These are phyloP conservation scores for Lithobius niger DNA, from an alignment of 1,140 invertebrate genomes.

Conservation along the genomic window DNA sequence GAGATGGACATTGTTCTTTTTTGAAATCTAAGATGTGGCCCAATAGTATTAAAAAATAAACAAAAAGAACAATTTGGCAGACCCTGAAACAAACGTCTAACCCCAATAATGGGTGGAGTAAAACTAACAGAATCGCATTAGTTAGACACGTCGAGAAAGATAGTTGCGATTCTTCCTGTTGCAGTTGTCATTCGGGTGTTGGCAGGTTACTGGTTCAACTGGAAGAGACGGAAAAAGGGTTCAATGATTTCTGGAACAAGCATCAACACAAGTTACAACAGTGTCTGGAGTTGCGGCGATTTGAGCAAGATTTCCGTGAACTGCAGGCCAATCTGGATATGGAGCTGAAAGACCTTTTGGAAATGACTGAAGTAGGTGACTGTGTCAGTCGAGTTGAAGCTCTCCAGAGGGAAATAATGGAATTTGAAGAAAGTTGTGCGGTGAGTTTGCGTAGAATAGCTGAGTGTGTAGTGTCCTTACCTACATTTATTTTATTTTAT, in stretches of 20 bases:
- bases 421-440: constrained; percentile 60
- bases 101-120: too few relatives aligned
- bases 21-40: too few relatives aligned
- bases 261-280: constrained; percentile 76
- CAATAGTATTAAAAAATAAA: too few relatives aligned
- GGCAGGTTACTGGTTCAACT: constrained; percentile 74
- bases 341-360: constrained; percentile 31
- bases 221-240: constrained; percentile 85
- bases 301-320: constrained; percentile 76
- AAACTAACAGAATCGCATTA: too few relatives aligned
- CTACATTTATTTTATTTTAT: neutral
- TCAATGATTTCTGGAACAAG: constrained; percentile 84
- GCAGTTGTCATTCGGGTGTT: neutral
- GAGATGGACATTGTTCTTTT: too few relatives aligned
- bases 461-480: constrained; percentile 11
- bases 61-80: too few relatives aligned
- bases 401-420: constrained; percentile 56
- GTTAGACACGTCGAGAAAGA: neutral
- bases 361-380: constrained; percentile 70
- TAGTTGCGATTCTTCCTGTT: neutral
- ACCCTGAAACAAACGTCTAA: too few relatives aligned
- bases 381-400: constrained; percentile 59
- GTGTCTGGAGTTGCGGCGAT: constrained; percentile 73
- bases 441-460: constrained; percentile 35
- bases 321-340: constrained; percentile 38